Conservation (phyloP, 2,888 invertebrate species). For the Acholoe squamosa region DNA sequence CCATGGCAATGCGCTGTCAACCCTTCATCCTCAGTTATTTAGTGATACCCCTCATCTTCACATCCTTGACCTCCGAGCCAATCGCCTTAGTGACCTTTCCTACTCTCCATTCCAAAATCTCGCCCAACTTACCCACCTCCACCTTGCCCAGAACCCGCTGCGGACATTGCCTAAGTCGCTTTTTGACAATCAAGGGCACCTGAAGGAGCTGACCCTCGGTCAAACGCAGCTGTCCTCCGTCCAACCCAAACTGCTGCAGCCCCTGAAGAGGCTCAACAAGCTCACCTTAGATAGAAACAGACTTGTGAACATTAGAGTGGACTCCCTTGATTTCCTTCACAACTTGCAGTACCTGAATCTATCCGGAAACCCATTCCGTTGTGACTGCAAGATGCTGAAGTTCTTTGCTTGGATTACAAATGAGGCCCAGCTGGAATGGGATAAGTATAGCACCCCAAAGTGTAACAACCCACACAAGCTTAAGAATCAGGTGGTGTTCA, state of each 20-base stretch:
- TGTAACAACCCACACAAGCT: conserved; percentile 36
- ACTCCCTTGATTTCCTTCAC: background rate
- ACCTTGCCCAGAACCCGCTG: conserved; percentile 48
- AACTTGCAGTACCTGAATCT: conserved; percentile 55
- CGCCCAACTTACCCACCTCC: background rate
- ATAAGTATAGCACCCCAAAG: background rate
- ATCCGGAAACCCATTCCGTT: conserved; percentile 56
- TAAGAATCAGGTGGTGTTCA: background rate
- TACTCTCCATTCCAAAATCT: background rate
- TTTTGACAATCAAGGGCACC: background rate
- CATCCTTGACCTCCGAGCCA: conserved; percentile 25
- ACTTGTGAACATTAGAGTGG: background rate
- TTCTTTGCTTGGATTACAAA: conserved; percentile 32
- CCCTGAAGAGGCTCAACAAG: background rate
- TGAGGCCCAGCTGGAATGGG: conserved; percentile 35
- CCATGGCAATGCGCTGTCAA: conserved; percentile 19
- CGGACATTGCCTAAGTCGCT: background rate
- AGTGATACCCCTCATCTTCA: background rate
- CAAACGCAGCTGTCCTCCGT: background rate
- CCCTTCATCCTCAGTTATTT: conserved; percentile 10
- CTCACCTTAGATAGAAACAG: conserved; percentile 50
- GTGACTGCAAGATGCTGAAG: conserved; percentile 42
- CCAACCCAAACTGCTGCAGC: background rate
- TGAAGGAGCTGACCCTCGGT: conserved; percentile 31
- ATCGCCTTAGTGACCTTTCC: background rate